Evolutionary conservation across 2,797 vertebrate species (phyloP).

Genomic region (Gadopsis marmoratus): DNA sequence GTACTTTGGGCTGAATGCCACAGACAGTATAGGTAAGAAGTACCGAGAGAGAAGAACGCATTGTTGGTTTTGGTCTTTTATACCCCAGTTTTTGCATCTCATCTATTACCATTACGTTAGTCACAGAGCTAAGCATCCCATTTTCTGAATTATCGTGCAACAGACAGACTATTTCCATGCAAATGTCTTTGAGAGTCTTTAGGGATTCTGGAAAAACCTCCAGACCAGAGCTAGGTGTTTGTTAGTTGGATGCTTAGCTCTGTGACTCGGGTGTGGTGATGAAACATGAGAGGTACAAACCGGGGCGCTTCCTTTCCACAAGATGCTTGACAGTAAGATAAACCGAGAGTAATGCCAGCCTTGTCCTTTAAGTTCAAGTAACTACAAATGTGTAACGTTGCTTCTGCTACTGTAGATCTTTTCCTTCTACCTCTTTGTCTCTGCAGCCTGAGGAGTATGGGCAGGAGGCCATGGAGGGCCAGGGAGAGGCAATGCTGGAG

Average conservation of each 20-base stretch:
- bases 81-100: neutral
- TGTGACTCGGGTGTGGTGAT: neutral
- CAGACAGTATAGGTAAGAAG: no score
- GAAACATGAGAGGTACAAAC: neutral
- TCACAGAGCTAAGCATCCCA: neutral
- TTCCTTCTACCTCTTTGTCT: constrained; percentile 35
- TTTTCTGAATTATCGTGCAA: neutral
- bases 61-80: neutral
- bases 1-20: neutral
- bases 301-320: neutral
- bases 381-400: neutral
- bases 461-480: constrained; percentile 96
- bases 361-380: neutral
- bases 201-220: neutral
- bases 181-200: neutral
- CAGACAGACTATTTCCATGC: neutral
- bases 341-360: neutral
- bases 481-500: constrained; percentile 93
- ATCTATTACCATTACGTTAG: neutral
- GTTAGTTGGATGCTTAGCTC: neutral
- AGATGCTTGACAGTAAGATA: neutral
- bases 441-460: constrained; percentile 94
- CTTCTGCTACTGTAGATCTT: constrained; percentile 4
- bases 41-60: neutral
- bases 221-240: neutral